Evolutionary conservation across 2,797 vertebrate genomes (phyloP).

Genomic region (Cyprinella venusta): DNA sequence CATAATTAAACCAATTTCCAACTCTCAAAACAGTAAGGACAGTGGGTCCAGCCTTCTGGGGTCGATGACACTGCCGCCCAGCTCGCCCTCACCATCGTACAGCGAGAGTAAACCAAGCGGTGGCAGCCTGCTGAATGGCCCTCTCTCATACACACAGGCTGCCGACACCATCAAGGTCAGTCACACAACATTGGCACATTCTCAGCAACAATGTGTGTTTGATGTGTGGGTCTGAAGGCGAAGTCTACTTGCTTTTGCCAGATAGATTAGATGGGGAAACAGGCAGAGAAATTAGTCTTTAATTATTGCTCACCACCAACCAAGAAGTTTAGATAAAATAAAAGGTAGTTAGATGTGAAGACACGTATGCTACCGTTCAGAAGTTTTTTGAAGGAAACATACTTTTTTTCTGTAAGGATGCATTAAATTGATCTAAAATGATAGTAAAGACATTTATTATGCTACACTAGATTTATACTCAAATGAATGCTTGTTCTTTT

Average conservation of each 20-base stretch:
- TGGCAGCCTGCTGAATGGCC: slow-evolving; percentile 83
- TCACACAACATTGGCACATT: background rate
- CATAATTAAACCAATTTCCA: background rate
- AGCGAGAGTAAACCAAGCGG: slow-evolving; percentile 80
- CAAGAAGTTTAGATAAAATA: background rate
- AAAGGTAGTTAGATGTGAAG: background rate
- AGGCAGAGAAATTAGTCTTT: background rate
- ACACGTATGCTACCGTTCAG: background rate
- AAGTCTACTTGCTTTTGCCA: slow-evolving; percentile 21
- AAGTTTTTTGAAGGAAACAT: background rate
- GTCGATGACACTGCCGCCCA: slow-evolving; percentile 76
- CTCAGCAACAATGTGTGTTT: background rate
- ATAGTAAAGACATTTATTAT: no score
- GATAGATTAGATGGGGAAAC: background rate
- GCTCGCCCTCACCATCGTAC: slow-evolving; percentile 84
- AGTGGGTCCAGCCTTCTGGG: slow-evolving; percentile 81
- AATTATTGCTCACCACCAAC: background rate
- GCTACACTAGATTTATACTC: no score
- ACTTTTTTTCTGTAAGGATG: background rate
- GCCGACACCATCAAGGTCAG: slow-evolving; percentile 85
- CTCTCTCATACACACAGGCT: slow-evolving; percentile 80
- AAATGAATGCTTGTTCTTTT: no score
- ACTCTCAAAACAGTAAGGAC: slow-evolving; percentile 74
- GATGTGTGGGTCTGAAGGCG: background rate
- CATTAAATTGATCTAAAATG: background rate